Evolutionary conservation across 1,140 invertebrate genomes (phyloP).

Genomic region (Anastrepha ludens): DNA sequence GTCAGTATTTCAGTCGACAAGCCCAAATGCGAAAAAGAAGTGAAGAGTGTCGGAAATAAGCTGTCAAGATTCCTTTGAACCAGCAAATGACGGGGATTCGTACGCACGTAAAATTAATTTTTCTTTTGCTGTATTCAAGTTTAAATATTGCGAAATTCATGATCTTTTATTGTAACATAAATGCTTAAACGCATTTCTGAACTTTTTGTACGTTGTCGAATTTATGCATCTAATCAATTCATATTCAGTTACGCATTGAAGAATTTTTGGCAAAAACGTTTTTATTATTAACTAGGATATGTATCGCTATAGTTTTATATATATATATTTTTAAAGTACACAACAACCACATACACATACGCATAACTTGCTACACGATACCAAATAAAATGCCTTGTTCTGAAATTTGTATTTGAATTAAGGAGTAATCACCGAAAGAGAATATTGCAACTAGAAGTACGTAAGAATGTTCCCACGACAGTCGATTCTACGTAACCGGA

Average conservation of each 20-base stretch:
- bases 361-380: constrained; percentile 20
- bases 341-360: neutral
- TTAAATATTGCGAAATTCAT: too few species aligned
- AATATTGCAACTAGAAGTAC: too few species aligned
- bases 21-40: constrained; percentile 92
- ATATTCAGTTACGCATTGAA: too few species aligned
- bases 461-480: too few species aligned
- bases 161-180: too few species aligned
- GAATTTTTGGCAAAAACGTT: too few species aligned
- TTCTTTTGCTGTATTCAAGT: neutral
- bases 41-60: constrained; percentile 65
- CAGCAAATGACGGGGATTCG: neutral
- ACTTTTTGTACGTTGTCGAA: too few species aligned
- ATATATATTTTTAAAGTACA: neutral
- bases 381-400: constrained; percentile 64
- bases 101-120: neutral
- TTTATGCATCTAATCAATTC: too few species aligned
- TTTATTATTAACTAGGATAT: too few species aligned
- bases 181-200: too few species aligned
- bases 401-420: neutral
- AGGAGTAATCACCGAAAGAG: neutral
- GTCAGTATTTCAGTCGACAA: constrained; percentile 98
- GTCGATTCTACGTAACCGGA: too few species aligned
- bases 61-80: neutral
- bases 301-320: too few species aligned